Conservation (phyloP, 2,113 vertebrate species). For the Nesoenas mayeri region DNA sequence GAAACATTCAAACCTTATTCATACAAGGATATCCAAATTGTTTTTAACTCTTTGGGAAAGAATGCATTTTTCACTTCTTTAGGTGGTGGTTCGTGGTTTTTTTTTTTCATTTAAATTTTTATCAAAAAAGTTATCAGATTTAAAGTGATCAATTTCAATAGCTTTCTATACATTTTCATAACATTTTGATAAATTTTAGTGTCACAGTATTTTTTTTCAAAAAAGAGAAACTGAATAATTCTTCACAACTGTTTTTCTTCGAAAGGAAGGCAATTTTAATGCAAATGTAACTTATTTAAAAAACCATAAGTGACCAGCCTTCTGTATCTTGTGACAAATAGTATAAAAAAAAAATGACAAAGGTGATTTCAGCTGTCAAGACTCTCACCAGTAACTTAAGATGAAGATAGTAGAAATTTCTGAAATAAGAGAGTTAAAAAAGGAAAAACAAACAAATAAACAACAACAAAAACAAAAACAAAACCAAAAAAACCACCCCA, state of each 20-base stretch:
- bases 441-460: neutral
- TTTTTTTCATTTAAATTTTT: neutral
- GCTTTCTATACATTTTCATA: slow-evolving; percentile 35
- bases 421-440: neutral
- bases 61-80: neutral
- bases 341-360: neutral
- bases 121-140: neutral
- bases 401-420: neutral
- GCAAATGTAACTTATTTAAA: neutral
- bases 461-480: too few relatives aligned
- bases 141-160: neutral
- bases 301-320: neutral
- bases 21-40: neutral
- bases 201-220: neutral
- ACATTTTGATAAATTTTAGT: slow-evolving; percentile 9
- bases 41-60: neutral
- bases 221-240: neutral
- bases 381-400: neutral
- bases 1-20: neutral
- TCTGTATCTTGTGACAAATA: neutral
- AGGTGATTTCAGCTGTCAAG: neutral
- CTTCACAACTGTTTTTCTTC: neutral
- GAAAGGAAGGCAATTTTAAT: neutral
- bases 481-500: neutral
- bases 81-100: neutral